phyloP scores from a whole-genome alignment of 2,888 invertebrate genomes.

The Silvanus unidentatus region DNA sequence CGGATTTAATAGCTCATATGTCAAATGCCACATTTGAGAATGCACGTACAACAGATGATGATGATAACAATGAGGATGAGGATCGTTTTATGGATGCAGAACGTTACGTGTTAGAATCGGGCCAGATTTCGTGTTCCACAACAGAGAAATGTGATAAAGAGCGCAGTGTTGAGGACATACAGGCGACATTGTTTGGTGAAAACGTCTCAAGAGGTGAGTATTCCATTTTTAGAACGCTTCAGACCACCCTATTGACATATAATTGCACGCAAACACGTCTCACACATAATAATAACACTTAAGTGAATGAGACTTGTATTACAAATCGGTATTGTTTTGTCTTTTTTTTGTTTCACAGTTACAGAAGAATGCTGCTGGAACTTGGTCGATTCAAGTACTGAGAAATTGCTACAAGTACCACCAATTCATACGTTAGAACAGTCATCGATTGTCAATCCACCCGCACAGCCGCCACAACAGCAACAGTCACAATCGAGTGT shows the following conservation, averaged over 20 bases:
- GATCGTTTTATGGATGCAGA: conserved; percentile 73
- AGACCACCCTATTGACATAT: not conserved
- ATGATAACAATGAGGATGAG: conserved; percentile 53
- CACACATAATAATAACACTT: too few relatives aligned
- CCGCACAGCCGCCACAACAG: conserved; percentile 12
- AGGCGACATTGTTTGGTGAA: conserved; percentile 42
- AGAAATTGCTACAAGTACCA: conserved; percentile 46
- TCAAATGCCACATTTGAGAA: conserved; percentile 30
- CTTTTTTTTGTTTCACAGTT: conserved; percentile 22
- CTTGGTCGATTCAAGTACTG: conserved; percentile 48
- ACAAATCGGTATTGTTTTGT: too few relatives aligned
- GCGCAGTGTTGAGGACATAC: conserved; percentile 37
- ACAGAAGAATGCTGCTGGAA: conserved; percentile 46
- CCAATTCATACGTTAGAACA: conserved; percentile 41
- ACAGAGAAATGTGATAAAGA: conserved; percentile 28
- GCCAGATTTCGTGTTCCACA: conserved; percentile 45
- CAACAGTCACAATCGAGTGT: too few relatives aligned
- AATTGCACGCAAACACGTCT: too few relatives aligned
- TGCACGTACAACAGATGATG: conserved; percentile 39
- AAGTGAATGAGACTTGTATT: too few relatives aligned
- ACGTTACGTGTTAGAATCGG: conserved; percentile 67
- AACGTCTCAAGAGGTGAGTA: conserved; percentile 21
- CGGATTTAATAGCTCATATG: conserved; percentile 41
- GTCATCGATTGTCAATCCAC: not conserved
- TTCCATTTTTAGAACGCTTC: conserved; percentile 1